Evolutionary conservation across 2,113 vertebrate genomes (phyloP).

Genomic region (Menidia beryllina): DNA sequence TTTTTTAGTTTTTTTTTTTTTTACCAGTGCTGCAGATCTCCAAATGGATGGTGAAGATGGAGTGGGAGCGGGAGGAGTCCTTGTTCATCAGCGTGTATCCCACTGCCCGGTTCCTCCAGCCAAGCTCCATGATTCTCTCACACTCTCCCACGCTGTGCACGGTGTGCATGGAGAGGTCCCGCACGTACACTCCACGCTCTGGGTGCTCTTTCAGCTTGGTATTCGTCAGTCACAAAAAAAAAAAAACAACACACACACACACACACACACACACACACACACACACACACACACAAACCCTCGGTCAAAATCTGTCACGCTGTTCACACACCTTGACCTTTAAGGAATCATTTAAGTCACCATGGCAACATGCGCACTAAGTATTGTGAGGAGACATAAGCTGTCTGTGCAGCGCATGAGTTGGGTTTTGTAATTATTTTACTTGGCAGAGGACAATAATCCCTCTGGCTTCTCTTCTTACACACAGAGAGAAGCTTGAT

Average conservation of each 20-base stretch:
- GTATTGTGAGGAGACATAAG: neutral
- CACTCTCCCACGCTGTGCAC: conserved; percentile 86
- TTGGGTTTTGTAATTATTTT: conserved; percentile 8
- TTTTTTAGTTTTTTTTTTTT: too few species aligned
- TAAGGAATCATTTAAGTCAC: conserved; percentile 16
- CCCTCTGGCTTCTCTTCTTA: conserved; percentile 2
- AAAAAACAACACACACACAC: too few species aligned
- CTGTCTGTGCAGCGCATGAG: neutral
- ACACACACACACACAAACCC: conserved; percentile 21
- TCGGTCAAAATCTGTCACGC: conserved; percentile 5
- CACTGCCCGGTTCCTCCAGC: conserved; percentile 88
- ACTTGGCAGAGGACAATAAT: neutral
- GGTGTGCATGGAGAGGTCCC: conserved; percentile 88
- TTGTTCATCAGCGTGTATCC: conserved; percentile 91
- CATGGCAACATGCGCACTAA: conserved; percentile 42
- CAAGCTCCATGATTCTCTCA: conserved; percentile 86
- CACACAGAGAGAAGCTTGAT: neutral
- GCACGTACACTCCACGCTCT: conserved; percentile 85
- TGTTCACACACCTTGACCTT: conserved; percentile 41
- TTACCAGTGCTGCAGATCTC: conserved; percentile 88
- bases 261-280: too few species aligned
- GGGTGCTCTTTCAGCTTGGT: conserved; percentile 91
- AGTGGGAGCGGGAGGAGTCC: conserved; percentile 91
- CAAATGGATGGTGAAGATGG: conserved; percentile 89
- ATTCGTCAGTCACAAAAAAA: conserved; percentile 31